Conservation (phyloP, 2,797 vertebrate genomes). For the Selene dorsalis region DNA sequence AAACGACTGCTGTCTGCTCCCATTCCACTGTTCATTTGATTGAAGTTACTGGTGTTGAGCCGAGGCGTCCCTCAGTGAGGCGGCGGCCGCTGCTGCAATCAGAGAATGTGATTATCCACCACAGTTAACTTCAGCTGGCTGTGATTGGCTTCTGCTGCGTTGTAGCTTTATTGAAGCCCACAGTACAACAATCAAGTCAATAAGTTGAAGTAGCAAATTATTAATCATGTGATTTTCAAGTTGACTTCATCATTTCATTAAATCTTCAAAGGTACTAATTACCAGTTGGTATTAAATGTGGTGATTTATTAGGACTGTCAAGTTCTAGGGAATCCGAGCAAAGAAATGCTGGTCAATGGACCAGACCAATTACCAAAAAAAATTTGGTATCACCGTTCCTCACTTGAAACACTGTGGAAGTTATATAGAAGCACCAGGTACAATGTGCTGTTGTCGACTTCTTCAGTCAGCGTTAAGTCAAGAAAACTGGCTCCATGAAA, state of each 20-base stretch:
- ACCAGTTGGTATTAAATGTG: too few species aligned
- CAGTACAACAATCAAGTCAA: not conserved
- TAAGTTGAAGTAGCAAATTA: not conserved
- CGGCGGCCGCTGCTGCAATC: not conserved
- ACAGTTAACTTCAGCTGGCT: conserved; percentile 1
- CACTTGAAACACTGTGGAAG: too few species aligned
- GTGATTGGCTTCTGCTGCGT: not conserved
- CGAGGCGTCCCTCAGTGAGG: conserved; percentile 1
- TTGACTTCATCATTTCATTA: too few species aligned
- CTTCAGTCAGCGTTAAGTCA: too few species aligned
- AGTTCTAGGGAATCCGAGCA: too few species aligned
- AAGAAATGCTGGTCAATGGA: too few species aligned
- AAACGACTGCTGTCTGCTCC: conserved; percentile 48
- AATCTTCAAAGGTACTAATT: too few species aligned
- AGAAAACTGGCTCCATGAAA: not conserved
- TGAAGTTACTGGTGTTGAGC: conserved; percentile 32
- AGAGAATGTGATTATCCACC: conserved; percentile 13
- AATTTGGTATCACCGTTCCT: too few species aligned
- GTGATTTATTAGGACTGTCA: too few species aligned
- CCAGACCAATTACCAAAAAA: too few species aligned
- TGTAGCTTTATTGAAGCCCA: not conserved
- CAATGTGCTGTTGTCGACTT: too few species aligned
- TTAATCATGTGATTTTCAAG: not conserved
- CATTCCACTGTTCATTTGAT: conserved; percentile 23
- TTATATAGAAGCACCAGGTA: too few species aligned